A percentile compares a stretch with the other conserved stretches of the same genome.
Evolutionary conservation across 2,888 invertebrate species (phyloP).

Genomic region (Ophion obscuratus): DNA sequence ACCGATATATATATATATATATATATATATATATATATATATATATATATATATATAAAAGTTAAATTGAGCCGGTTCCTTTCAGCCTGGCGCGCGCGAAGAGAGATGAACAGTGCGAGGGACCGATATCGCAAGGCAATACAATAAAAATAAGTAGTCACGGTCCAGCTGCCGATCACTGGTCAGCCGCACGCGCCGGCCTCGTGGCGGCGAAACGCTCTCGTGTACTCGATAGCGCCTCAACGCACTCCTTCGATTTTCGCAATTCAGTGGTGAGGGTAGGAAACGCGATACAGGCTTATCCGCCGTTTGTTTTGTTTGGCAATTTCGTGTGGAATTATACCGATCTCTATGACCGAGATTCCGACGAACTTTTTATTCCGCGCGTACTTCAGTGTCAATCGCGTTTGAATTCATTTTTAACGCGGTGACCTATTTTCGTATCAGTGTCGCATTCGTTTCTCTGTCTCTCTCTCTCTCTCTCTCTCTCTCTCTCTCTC

Average conservation of each 20-base stretch:
- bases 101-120: constrained; percentile 37
- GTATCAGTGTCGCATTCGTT: background rate
- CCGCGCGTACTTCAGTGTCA: background rate
- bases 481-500: background rate
- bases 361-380: background rate
- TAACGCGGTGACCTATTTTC: constrained; percentile 4
- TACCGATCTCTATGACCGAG: background rate
- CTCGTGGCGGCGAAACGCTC: background rate
- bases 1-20: constrained; percentile 29
- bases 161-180: constrained; percentile 73
- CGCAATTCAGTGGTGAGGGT: background rate
- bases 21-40: constrained; percentile 15
- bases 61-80: constrained; percentile 62
- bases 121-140: constrained; percentile 53
- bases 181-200: constrained; percentile 65
- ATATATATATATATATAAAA: constrained; percentile 20
- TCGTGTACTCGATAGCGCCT: background rate
- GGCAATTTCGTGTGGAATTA: background rate
- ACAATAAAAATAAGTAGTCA: constrained; percentile 75
- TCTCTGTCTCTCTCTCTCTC: background rate
- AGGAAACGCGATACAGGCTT: background rate
- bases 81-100: constrained; percentile 51
- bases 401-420: background rate
- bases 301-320: background rate
- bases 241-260: background rate